These are phyloP conservation scores for Spheniscus mendiculus DNA, from an alignment of 2,113 vertebrate species.

Conservation along the genomic window DNA sequence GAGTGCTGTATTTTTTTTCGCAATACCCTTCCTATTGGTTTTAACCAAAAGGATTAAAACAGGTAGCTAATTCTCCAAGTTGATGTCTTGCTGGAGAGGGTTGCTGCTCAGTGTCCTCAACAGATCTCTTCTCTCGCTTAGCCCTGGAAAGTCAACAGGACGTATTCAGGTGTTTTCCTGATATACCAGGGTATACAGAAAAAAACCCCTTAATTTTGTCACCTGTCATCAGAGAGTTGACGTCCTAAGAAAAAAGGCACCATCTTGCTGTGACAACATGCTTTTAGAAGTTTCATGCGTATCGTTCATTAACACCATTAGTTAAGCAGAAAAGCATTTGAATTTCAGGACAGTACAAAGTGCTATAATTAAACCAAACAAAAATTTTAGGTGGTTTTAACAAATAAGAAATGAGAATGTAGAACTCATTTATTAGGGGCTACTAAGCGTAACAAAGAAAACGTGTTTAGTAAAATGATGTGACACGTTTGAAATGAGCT, in stretches of 20 bases:
- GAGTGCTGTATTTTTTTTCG: neutral
- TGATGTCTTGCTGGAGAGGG: neutral
- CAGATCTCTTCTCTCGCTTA: neutral
- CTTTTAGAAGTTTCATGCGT: neutral
- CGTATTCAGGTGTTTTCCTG: neutral
- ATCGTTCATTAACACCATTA: neutral
- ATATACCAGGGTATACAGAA: neutral
- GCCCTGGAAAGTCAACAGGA: neutral
- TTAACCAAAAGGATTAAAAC: neutral
- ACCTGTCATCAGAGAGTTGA: neutral
- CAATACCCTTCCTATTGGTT: neutral
- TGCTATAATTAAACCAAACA: slow-evolving; percentile 12
- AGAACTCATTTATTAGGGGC: neutral
- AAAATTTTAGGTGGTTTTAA: neutral
- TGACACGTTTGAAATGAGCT: neutral
- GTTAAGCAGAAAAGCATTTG: slow-evolving; percentile 1
- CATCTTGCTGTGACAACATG: neutral
- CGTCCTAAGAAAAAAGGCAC: neutral
- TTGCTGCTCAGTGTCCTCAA: neutral
- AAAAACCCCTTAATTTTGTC: neutral
- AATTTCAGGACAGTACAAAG: neutral
- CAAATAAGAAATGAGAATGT: neutral
- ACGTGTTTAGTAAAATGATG: neutral
- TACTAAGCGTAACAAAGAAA: slow-evolving; percentile 19
- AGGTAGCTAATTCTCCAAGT: neutral